phyloP scores from a whole-genome alignment of 2,888 invertebrate species.

The Lysandra bellargus region DNA sequence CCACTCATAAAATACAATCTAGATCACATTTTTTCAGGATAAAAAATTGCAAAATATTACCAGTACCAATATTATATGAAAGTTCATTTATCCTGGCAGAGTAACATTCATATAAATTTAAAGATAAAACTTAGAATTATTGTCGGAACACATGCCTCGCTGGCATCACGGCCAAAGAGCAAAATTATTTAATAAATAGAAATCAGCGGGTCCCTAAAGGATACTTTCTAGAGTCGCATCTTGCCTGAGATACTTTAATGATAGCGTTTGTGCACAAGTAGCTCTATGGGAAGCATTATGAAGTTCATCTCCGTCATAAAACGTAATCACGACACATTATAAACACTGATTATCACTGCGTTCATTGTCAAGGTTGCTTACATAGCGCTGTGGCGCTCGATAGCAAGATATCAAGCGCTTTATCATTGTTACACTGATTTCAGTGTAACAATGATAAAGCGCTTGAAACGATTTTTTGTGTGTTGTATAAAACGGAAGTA shows the following conservation, averaged over 20 bases:
- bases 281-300: slow-evolving; percentile 15
- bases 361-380: slow-evolving; percentile 34
- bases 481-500: slow-evolving; percentile 1
- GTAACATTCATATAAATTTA: too few species aligned
- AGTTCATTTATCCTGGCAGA: too few species aligned
- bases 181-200: too few species aligned
- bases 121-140: too few species aligned
- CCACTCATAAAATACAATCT: neutral
- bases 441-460: slow-evolving; percentile 11
- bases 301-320: slow-evolving; percentile 17
- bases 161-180: too few species aligned
- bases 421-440: too few species aligned
- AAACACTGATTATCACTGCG: slow-evolving; percentile 27
- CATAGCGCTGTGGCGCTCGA: slow-evolving; percentile 22
- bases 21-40: neutral
- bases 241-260: neutral
- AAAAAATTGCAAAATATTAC: neutral
- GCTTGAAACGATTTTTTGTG: neutral
- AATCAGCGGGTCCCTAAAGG: neutral
- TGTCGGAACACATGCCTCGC: too few species aligned
- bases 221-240: neutral
- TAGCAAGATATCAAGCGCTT: too few species aligned
- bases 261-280: slow-evolving; percentile 8
- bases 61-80: too few species aligned
- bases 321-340: slow-evolving; percentile 16